These are phyloP conservation scores for Eolophus roseicapilla DNA, from an alignment of 2,113 vertebrate genomes.

Conservation along the genomic window DNA sequence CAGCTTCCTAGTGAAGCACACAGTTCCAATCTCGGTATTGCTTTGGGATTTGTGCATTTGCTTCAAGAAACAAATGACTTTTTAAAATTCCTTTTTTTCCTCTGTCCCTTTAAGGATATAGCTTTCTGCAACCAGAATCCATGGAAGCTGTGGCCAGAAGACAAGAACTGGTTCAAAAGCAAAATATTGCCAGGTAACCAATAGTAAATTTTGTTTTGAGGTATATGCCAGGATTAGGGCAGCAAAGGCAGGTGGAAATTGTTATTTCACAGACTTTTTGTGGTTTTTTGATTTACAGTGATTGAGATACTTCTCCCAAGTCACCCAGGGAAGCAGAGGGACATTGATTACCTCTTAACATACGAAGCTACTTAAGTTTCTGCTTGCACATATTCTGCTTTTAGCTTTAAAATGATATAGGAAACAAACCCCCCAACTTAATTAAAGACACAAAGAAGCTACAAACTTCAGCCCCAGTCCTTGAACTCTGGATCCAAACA, in stretches of 20 bases:
- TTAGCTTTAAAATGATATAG: not conserved
- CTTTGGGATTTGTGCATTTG: not conserved
- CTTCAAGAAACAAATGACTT: not conserved
- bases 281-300: not conserved
- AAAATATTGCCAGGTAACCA: constrained; percentile 90
- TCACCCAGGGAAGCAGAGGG: not conserved
- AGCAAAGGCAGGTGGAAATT: not conserved
- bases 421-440: not conserved
- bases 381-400: not conserved
- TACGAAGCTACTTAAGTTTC: not conserved
- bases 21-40: not conserved
- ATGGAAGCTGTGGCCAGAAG: constrained; percentile 89
- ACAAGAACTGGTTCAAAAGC: constrained; percentile 92
- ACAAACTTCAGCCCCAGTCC: not conserved
- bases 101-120: constrained; percentile 75
- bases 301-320: not conserved
- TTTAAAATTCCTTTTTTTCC: not conserved
- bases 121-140: constrained; percentile 86
- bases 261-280: not conserved
- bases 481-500: not conserved
- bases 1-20: not conserved
- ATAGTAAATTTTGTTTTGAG: not conserved
- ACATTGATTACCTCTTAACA: not conserved
- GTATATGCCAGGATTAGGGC: not conserved
- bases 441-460: not conserved